These are phyloP conservation scores for Leptinotarsa haldemani DNA, from an alignment of 2,888 invertebrate genomes.

Conservation along the genomic window DNA sequence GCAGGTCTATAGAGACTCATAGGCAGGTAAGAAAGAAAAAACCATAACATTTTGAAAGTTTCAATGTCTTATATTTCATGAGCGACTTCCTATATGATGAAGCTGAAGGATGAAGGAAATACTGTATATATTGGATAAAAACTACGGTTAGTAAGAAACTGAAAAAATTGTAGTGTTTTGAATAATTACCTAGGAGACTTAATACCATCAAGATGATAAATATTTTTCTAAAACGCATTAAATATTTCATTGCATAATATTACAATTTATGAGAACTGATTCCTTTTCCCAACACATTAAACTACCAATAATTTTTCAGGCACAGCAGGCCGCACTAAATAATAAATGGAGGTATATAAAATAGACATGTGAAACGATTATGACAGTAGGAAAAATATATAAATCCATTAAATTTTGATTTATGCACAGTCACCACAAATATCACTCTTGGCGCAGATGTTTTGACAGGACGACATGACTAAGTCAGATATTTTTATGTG, in stretches of 20 bases:
- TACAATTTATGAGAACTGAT: constrained; percentile 8
- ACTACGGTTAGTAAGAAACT: no score
- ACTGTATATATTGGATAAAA: no score
- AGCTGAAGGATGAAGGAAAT: no score
- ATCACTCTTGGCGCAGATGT: constrained; percentile 41
- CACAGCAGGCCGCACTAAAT: constrained; percentile 34
- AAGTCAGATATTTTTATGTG: constrained; percentile 41
- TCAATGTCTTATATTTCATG: no score
- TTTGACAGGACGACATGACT: constrained; percentile 42
- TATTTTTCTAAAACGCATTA: neutral
- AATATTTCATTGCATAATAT: neutral
- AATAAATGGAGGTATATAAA: constrained; percentile 30
- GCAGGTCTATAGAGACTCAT: no score
- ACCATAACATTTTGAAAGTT: no score
- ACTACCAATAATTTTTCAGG: constrained; percentile 35
- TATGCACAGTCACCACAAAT: constrained; percentile 37
- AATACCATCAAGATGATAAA: neutral
- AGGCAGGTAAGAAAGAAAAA: no score
- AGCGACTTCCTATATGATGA: no score
- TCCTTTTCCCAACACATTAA: constrained; percentile 16
- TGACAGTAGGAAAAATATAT: constrained; percentile 28
- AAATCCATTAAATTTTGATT: constrained; percentile 42
- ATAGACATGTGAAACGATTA: constrained; percentile 35
- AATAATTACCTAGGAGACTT: no score
- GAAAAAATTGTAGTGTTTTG: no score